phyloP scores from a whole-genome alignment of 2,797 vertebrate species.

The Xenopus petersii region DNA sequence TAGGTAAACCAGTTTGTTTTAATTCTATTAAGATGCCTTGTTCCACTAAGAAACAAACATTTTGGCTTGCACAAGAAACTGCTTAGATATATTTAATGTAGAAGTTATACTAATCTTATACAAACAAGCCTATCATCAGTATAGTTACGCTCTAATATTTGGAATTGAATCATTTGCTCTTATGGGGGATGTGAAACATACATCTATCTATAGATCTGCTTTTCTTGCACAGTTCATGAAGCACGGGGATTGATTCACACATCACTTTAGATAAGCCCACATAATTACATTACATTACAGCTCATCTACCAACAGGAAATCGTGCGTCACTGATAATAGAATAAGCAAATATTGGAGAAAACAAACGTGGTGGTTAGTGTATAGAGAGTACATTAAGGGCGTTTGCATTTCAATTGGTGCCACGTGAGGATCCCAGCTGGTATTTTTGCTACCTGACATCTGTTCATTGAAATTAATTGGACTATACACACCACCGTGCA shows the following conservation, averaged over 20 bases:
- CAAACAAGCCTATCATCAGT: too few relatives aligned
- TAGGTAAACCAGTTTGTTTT: too few relatives aligned
- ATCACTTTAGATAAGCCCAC: not conserved
- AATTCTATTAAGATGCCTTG: too few relatives aligned
- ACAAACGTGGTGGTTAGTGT: not conserved
- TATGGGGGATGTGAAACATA: too few relatives aligned
- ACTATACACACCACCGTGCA: slow-evolving; percentile 25
- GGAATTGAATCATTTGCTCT: too few relatives aligned
- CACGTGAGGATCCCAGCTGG: slow-evolving; percentile 39
- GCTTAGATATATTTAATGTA: too few relatives aligned
- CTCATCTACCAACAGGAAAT: not conserved
- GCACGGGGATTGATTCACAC: not conserved
- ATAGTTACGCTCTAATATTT: too few relatives aligned
- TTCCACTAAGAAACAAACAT: too few relatives aligned
- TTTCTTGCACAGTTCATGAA: not conserved
- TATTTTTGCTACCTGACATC: slow-evolving; percentile 36
- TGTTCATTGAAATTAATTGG: slow-evolving; percentile 44
- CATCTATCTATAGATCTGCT: not conserved
- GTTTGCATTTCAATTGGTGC: slow-evolving; percentile 40
- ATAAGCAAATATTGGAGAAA: slow-evolving; percentile 12
- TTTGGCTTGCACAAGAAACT: too few relatives aligned
- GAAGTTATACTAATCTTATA: too few relatives aligned
- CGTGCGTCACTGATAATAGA: not conserved
- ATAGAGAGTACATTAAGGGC: slow-evolving; percentile 37
- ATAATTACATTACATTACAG: not conserved